These are phyloP conservation scores for Drosophila sulfurigaster DNA, from an alignment of 1,140 invertebrate species.

Conservation along the genomic window DNA sequence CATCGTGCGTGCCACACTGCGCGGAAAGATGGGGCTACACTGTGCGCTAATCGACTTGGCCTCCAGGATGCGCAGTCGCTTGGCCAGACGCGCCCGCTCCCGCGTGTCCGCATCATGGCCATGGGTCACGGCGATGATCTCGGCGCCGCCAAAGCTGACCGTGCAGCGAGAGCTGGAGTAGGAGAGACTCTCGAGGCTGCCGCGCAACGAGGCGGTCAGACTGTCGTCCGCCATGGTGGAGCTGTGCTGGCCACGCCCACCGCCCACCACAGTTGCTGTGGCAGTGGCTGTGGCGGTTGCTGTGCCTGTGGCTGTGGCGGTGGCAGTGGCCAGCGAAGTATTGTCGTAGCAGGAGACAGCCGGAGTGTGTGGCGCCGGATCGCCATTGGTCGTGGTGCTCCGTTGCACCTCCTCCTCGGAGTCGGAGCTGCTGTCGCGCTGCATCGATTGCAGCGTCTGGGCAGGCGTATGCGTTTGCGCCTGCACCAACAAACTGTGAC, in stretches of 20 bases:
- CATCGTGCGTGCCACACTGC: slow-evolving; percentile 66
- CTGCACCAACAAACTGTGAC: slow-evolving; percentile 66
- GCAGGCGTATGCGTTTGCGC: slow-evolving; percentile 73
- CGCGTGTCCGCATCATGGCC: slow-evolving; percentile 56
- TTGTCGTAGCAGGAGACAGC: slow-evolving; percentile 69
- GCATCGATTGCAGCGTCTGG: slow-evolving; percentile 1
- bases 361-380: slow-evolving; percentile 54
- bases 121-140: slow-evolving; percentile 54
- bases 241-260: slow-evolving; percentile 55
- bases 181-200: slow-evolving; percentile 79
- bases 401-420: not conserved
- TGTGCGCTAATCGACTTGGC: slow-evolving; percentile 84
- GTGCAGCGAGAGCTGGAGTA: slow-evolving; percentile 79
- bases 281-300: slow-evolving; percentile 51
- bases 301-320: slow-evolving; percentile 63
- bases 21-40: slow-evolving; percentile 80
- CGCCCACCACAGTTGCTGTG: slow-evolving; percentile 62
- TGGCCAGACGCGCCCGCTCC: slow-evolving; percentile 64
- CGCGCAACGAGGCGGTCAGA: slow-evolving; percentile 72
- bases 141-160: slow-evolving; percentile 79
- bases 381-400: slow-evolving; percentile 67
- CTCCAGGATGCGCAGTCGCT: slow-evolving; percentile 75
- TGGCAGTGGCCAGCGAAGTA: slow-evolving; percentile 58
- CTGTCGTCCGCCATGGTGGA: slow-evolving; percentile 82
- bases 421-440: slow-evolving; percentile 25